A percentile compares a stretch with the other conserved stretches of the same genome.
Evolutionary conservation across 2,797 vertebrate species (phyloP).

Genomic region (Melanotaenia parkinsoni): DNA sequence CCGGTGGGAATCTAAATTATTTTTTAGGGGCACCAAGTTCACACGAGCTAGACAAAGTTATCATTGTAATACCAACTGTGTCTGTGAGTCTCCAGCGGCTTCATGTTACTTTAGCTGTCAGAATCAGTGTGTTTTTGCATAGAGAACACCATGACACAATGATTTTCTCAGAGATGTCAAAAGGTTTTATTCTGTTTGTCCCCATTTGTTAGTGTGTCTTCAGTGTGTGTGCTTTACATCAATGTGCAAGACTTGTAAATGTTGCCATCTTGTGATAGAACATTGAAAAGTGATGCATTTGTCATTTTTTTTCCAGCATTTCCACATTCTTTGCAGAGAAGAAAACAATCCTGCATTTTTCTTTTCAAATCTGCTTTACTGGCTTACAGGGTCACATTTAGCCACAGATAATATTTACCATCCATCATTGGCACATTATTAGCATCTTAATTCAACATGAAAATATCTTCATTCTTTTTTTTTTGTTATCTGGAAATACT

Average conservation of each 20-base stretch:
- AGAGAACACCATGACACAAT: conserved; percentile 39
- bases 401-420: conserved; percentile 37
- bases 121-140: conserved; percentile 43
- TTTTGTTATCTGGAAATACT: conserved; percentile 10
- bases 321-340: conserved; percentile 16
- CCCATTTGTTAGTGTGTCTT: conserved; percentile 16
- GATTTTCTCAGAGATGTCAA: conserved; percentile 56
- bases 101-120: conserved; percentile 62
- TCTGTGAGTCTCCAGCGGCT: conserved; percentile 55
- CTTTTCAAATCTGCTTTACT: conserved; percentile 36
- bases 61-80: conserved; percentile 50
- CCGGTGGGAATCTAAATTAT: conserved; percentile 61
- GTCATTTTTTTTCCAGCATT: conserved; percentile 1
- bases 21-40: conserved; percentile 63
- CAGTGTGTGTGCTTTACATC: conserved; percentile 22
- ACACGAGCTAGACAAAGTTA: conserved; percentile 67
- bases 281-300: conserved; percentile 10
- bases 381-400: conserved; percentile 23
- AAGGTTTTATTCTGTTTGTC: conserved; percentile 38
- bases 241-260: conserved; percentile 39
- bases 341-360: conserved; percentile 17
- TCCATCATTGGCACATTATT: conserved; percentile 33
- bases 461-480: conserved; percentile 43
- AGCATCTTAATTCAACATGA: conserved; percentile 36
- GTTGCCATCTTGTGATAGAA: conserved; percentile 51